Evolutionary conservation across 2,797 vertebrate species (phyloP).

Genomic region (Huso huso): DNA sequence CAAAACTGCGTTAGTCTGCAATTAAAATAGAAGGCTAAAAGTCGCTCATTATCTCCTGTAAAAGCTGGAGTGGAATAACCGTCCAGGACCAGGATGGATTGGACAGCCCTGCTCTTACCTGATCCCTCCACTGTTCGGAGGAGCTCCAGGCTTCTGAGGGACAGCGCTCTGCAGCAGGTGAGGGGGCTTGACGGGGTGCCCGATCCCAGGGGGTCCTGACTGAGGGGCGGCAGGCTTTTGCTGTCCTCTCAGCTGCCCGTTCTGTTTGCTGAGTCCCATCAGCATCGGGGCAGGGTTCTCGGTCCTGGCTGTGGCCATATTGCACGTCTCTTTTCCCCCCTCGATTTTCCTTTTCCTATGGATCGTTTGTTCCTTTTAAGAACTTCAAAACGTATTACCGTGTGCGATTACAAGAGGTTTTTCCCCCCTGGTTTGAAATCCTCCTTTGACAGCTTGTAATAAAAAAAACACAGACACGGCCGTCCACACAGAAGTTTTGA

Average conservation of each 20-base stretch:
- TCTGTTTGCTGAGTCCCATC: constrained; percentile 52
- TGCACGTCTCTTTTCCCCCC: too few relatives aligned
- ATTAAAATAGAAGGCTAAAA: too few relatives aligned
- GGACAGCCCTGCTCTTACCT: constrained; percentile 39
- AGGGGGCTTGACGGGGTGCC: constrained; percentile 17
- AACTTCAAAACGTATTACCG: constrained; percentile 5
- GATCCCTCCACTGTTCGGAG: constrained; percentile 52
- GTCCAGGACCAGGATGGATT: too few relatives aligned
- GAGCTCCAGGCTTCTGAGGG: constrained; percentile 39
- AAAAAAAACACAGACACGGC: too few relatives aligned
- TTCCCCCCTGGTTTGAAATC: constrained; percentile 28
- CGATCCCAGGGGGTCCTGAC: constrained; percentile 34
- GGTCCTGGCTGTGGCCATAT: constrained; percentile 57
- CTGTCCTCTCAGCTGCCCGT: constrained; percentile 59
- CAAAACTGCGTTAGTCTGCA: too few relatives aligned
- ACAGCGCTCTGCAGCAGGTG: background rate
- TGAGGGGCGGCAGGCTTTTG: constrained; percentile 34
- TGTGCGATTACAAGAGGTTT: constrained; percentile 18
- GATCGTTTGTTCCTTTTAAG: constrained; percentile 8
- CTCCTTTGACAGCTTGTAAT: constrained; percentile 11
- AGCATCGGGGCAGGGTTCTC: constrained; percentile 48
- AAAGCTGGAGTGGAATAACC: too few relatives aligned
- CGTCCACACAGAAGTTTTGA: too few relatives aligned
- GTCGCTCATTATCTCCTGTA: too few relatives aligned
- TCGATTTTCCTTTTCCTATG: too few relatives aligned